These are phyloP conservation scores for Astropecten irregularis DNA, from an alignment of 53 echinoderm and acorn worm genomes.

Conservation along the genomic window DNA sequence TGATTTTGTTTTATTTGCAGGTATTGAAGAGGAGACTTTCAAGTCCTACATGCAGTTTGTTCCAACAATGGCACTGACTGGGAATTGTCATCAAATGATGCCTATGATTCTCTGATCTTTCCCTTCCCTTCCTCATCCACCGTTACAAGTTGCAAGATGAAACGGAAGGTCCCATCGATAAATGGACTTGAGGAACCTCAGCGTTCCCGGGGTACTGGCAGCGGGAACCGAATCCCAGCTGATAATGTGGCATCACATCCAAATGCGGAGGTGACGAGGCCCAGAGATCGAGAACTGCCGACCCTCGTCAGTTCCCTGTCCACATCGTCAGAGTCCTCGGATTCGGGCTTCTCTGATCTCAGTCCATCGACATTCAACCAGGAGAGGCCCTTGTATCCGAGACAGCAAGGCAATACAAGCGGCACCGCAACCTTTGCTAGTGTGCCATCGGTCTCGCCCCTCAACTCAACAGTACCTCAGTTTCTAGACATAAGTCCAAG, in stretches of 20 bases:
- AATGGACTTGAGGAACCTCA: slow-evolving; percentile 8
- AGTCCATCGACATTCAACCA: slow-evolving; percentile 24
- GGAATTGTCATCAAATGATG: no score
- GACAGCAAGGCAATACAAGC: neutral
- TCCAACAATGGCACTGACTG: no score
- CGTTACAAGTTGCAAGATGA: no score
- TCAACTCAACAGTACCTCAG: slow-evolving; percentile 27
- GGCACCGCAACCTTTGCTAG: slow-evolving; percentile 23
- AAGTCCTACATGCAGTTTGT: no score
- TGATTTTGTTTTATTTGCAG: no score
- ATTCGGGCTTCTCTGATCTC: slow-evolving; percentile 49
- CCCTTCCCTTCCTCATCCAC: no score
- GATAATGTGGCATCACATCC: neutral
- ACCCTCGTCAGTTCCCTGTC: slow-evolving; percentile 29
- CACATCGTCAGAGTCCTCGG: slow-evolving; percentile 34
- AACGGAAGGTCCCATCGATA: slow-evolving; percentile 32
- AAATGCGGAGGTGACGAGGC: neutral
- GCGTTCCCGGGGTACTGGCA: neutral
- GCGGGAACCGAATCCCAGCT: neutral
- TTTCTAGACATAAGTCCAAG: neutral
- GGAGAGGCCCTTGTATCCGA: slow-evolving; percentile 11
- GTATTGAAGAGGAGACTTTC: no score
- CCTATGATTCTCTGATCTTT: no score
- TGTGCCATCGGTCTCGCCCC: slow-evolving; percentile 22
- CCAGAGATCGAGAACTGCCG: slow-evolving; percentile 24